Evolutionary conservation across 2,797 vertebrate species (phyloP), one percentile per base, ranked within the genome.

Genomic region (Acrossocheilus fasciatus): DNA sequence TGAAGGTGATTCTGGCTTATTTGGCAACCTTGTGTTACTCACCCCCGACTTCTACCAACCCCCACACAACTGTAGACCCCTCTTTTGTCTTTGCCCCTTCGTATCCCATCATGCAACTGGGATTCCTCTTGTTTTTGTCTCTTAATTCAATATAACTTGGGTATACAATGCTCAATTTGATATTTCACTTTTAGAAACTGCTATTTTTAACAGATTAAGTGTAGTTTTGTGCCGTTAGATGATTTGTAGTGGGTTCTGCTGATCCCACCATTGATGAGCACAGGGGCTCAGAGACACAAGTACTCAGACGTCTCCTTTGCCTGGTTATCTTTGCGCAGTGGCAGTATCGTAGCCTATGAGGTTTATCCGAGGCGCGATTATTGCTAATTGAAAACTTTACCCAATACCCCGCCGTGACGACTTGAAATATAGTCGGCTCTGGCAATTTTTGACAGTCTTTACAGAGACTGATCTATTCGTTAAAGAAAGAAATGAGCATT

Each of bases 341-440:
- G 93, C 93, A 95, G 93, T 95, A 96, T 95, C 93, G 93, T 96
- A 96, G 94, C 95, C 94, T 88, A 95, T 96, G 94, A 96, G 94
- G 94, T 93, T 93, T 92, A 94, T 95, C 95, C 91, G 93, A 96
- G 95, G 94, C 94, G 94, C 92, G 94, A 95, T 96, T 96, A 95
- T 95, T 95, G 94, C 95, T 96, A 94, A 89, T 96, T 96, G 96
- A 96, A 96, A 97, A 96, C 94, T 96, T 96, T 96, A 96, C 95
- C 95, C 92, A 93, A 91, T 92, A 89, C 89, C 91, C 91, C 83
- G 90, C 91, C 93, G 74, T 95, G 95, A 96, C 93, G 95, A 96
- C 96, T 96, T 96, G 95, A 96, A 96, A 96, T 95, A 96, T 90
- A 96, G 94, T 95, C 94, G 94, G 94, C 93, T 90, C 72, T 93